Conservation (phyloP, 1,140 invertebrate species). For the Anoplolepis gracilipes region DNA sequence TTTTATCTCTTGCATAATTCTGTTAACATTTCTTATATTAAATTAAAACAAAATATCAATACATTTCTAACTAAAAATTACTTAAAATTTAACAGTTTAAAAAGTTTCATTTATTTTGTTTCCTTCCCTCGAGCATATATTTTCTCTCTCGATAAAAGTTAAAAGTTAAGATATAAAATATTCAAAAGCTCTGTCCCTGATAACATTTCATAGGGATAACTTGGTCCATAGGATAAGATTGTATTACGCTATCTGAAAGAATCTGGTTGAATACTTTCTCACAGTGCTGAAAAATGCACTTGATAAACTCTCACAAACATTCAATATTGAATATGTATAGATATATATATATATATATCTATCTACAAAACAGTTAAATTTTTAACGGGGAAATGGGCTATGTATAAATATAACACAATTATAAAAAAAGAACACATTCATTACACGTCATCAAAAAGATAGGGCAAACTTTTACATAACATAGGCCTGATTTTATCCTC, state of each 20-base stretch:
- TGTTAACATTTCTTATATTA: neutral
- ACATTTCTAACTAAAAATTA: slow-evolving; percentile 15
- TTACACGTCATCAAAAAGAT: neutral
- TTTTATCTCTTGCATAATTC: neutral
- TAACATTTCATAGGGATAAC: slow-evolving; percentile 37
- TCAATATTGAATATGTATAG: slow-evolving; percentile 21
- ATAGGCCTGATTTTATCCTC: slow-evolving; percentile 23
- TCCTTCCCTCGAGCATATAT: neutral
- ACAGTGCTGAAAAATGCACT: slow-evolving; percentile 41
- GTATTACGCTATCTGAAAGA: slow-evolving; percentile 39
- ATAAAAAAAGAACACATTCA: slow-evolving; percentile 36
- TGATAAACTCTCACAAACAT: slow-evolving; percentile 31
- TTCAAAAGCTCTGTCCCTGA: slow-evolving; percentile 51
- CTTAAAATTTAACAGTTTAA: neutral
- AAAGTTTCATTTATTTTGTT: slow-evolving; percentile 3
- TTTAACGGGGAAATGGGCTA: no score
- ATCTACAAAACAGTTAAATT: neutral
- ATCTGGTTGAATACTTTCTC: slow-evolving; percentile 51
- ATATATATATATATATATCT: slow-evolving; percentile 42
- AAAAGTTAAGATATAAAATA: slow-evolving; percentile 48
- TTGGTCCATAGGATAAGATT: slow-evolving; percentile 59
- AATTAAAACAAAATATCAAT: neutral
- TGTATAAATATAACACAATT: slow-evolving; percentile 13
- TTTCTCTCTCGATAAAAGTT: slow-evolving; percentile 44
- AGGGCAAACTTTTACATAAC: neutral